A percentile compares a stretch with the other conserved stretches of the same genome.
Evolutionary conservation across 64 coral and sea anemone genomes (phyloP).

Genomic region (Dendrophyllia cribrosa): DNA sequence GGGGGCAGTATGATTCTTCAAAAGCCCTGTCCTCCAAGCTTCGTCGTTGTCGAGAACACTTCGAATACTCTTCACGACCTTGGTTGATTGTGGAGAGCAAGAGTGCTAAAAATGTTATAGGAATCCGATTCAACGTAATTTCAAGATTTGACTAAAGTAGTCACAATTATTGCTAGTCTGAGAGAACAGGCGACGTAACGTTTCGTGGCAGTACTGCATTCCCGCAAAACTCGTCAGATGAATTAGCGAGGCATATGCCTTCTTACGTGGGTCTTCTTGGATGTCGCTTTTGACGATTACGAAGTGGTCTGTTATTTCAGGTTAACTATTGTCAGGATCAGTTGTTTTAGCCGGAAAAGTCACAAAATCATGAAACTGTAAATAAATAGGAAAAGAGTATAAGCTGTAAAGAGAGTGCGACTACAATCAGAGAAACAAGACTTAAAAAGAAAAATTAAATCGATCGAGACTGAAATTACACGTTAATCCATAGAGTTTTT

Average conservation of each 20-base stretch:
- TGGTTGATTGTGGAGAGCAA: background rate
- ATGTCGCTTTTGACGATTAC: too few species aligned
- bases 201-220: too few species aligned
- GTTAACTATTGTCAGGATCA: background rate
- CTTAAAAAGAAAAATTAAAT: background rate
- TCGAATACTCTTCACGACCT: background rate
- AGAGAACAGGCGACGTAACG: too few species aligned
- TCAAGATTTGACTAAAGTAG: too few species aligned
- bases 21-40: constrained; percentile 73
- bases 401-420: too few species aligned
- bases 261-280: too few species aligned
- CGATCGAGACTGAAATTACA: background rate
- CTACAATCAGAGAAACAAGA: background rate
- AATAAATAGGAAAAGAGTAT: background rate
- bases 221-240: too few species aligned
- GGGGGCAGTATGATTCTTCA: constrained; percentile 52
- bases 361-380: background rate
- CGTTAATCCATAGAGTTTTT: background rate
- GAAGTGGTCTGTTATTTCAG: too few species aligned
- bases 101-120: too few species aligned
- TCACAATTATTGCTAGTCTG: too few species aligned
- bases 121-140: too few species aligned
- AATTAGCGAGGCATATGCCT: too few species aligned
- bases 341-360: background rate
- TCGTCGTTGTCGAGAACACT: constrained; percentile 59